Evolutionary conservation across 2,888 invertebrate species (phyloP), one percentile per base, ranked within the genome.

Genomic region (Eupithecia subfuscata): DNA sequence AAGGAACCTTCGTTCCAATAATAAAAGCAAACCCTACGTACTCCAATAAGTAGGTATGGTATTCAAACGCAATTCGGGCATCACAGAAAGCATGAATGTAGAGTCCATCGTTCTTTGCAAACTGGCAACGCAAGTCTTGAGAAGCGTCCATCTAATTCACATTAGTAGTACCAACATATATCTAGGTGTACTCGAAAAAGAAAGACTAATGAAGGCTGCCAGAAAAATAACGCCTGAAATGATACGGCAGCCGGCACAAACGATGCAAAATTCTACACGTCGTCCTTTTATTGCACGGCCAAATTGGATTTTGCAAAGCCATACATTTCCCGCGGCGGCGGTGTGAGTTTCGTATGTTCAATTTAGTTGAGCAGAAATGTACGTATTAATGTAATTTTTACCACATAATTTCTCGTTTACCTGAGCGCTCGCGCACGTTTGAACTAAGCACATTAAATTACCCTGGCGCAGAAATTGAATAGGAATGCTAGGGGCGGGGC

Each of bases 231-330:
- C 75, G 70, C 22, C 64, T 48, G 68, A 56, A 65, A 71, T 69
- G 65, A 67, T 69, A 71, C 70, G 25, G 82, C 86, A 87, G 83
- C 86, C 82, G 68, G 70, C 34, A 77, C 52, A 75, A 77, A 74
- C 72, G 77, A 77, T 77, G 77, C 77, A 75, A 69, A 77, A 75
- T 71, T 77, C 70, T 75, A 73, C 77, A 73, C 69, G 69, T 77
- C 83, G 83, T 86, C 87, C 88, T 90, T 91, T 90, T 90, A 91
- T 89, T 90, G 87, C 89, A 84, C 81, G 81, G 80, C 86, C 84
- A 90, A 91, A 92, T 92, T 91, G 89, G 86, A 91, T 91, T 91
- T 84, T 82, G 77, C 83, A 79, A 79, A 85, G 83, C 83, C 83
- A 86, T 86, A 87, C 84, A 84, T 86, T 83, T 85, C 83, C 84